Evolutionary conservation across 2,888 invertebrate genomes (phyloP).

Genomic region (Mimumesa dahlbomi): DNA sequence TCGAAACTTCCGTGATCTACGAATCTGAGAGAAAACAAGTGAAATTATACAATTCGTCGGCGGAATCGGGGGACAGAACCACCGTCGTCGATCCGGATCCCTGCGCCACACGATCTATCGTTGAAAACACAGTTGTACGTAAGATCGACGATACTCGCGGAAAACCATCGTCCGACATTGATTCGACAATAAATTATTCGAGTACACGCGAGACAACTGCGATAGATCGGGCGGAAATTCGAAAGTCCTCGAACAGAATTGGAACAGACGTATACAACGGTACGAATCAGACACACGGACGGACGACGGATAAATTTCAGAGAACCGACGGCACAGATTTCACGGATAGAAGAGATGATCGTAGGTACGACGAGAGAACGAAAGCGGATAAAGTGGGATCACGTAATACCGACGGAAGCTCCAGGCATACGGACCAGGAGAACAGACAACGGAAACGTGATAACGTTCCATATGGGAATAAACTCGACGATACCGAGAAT

Average conservation of each 20-base stretch:
- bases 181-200: conserved; percentile 4
- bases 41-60: no score
- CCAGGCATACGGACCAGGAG: conserved; percentile 8
- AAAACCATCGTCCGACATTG: not conserved
- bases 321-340: conserved; percentile 20
- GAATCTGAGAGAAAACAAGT: no score
- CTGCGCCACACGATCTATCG: no score
- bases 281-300: no score
- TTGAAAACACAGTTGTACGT: no score
- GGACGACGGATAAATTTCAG: conserved; percentile 19
- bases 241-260: not conserved
- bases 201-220: not conserved
- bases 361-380: not conserved
- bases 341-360: conserved; percentile 3
- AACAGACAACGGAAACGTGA: conserved; percentile 47
- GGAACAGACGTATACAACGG: not conserved
- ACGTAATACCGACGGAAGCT: conserved; percentile 15
- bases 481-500: conserved; percentile 24
- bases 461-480: conserved; percentile 20
- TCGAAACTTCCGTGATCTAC: no score
- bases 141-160: not conserved
- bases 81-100: no score
- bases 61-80: no score
- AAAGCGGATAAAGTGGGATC: not conserved
- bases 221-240: not conserved